Percentiles rank a stretch among this genome's conserved stretches.
These are phyloP conservation scores for Ochotona princeps DNA, from an alignment of 2,113 vertebrate species.

Conservation along the genomic window DNA sequence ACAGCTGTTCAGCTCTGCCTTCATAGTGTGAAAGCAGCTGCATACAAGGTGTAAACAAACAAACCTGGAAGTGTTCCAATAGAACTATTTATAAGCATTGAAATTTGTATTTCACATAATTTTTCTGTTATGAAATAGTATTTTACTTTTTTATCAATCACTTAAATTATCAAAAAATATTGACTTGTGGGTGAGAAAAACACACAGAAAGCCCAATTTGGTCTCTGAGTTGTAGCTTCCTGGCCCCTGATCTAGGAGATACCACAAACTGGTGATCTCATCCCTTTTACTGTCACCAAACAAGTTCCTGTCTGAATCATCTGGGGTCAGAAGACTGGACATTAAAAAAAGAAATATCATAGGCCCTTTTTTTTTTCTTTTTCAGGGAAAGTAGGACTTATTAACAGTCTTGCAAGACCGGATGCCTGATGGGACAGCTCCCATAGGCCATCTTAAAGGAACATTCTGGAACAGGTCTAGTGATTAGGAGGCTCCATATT, in stretches of 20 bases:
- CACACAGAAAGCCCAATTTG: neutral
- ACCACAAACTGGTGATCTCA: neutral
- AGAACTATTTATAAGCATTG: slow-evolving; percentile 44
- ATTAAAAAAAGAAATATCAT: too few relatives aligned
- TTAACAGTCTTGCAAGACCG: too few relatives aligned
- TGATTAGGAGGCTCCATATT: too few relatives aligned
- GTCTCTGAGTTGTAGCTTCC: neutral
- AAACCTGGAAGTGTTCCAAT: slow-evolving; percentile 29
- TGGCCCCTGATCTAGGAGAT: neutral
- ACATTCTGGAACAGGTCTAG: neutral
- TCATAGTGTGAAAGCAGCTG: slow-evolving; percentile 31
- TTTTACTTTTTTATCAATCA: neutral
- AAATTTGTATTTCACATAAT: slow-evolving; percentile 38
- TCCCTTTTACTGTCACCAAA: neutral
- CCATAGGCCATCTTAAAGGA: neutral
- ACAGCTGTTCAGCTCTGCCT: slow-evolving; percentile 15
- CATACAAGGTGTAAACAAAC: slow-evolving; percentile 33
- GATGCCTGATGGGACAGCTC: neutral
- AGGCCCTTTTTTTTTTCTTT: too few relatives aligned
- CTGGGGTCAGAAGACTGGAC: neutral
- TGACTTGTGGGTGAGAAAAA: neutral
- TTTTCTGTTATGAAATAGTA: slow-evolving; percentile 13
- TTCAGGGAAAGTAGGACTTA: too few relatives aligned
- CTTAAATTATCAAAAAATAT: slow-evolving; percentile 30
- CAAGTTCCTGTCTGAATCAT: neutral